These are phyloP conservation scores for Pseudococcus jackbeardsleyi DNA, from an alignment of 2,888 invertebrate genomes.

Conservation along the genomic window DNA sequence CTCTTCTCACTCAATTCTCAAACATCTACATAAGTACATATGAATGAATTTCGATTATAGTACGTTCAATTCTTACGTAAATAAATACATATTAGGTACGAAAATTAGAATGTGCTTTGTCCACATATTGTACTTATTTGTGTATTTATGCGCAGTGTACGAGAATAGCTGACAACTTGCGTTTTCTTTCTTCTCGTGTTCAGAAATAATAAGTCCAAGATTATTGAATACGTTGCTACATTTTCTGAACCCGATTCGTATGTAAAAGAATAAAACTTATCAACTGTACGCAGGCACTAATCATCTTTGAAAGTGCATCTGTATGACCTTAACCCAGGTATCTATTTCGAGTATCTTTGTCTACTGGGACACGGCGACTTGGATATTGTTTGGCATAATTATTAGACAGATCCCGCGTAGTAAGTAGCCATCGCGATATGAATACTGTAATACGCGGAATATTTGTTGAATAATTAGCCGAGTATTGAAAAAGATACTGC, in stretches of 20 bases:
- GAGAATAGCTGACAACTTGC: neutral
- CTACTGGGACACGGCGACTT: neutral
- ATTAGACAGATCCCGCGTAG: neutral
- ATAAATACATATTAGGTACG: too few relatives aligned
- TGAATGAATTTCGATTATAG: too few relatives aligned
- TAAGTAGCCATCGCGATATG: neutral
- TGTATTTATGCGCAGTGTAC: neutral
- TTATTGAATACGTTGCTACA: neutral
- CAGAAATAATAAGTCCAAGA: neutral
- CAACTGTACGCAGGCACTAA: neutral
- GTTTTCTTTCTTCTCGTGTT: neutral
- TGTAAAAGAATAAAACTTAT: neutral
- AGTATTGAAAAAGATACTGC: neutral
- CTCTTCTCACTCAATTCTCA: too few relatives aligned
- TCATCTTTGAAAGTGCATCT: neutral
- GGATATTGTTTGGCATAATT: neutral
- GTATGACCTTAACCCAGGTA: neutral
- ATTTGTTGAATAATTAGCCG: neutral
- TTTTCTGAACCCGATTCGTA: neutral
- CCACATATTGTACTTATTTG: too few relatives aligned
- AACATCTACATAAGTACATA: too few relatives aligned
- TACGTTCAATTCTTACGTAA: too few relatives aligned
- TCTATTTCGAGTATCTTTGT: neutral
- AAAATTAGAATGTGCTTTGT: too few relatives aligned
- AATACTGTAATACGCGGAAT: neutral